Evolutionary conservation across 2,113 vertebrate species (phyloP).

Genomic region (Ammospiza nelsoni): DNA sequence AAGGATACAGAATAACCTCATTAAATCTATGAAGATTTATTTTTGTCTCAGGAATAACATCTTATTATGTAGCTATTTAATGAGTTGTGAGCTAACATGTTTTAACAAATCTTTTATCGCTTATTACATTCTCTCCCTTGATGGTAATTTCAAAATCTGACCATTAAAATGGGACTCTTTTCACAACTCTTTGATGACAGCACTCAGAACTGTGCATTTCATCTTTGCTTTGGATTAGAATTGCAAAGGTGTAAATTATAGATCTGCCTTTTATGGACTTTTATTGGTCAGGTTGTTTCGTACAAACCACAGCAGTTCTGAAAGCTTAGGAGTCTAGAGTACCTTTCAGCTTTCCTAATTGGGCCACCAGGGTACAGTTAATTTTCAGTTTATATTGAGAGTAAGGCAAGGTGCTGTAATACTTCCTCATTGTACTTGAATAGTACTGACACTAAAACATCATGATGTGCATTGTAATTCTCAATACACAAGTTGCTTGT

Average conservation of each 20-base stretch:
- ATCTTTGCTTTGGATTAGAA: slow-evolving; percentile 42
- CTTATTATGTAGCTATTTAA: slow-evolving; percentile 30
- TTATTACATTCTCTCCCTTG: slow-evolving; percentile 23
- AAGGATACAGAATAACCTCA: neutral
- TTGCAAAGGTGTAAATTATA: slow-evolving; percentile 56
- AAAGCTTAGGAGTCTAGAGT: slow-evolving; percentile 3
- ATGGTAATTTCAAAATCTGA: slow-evolving; percentile 51
- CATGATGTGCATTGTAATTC: neutral
- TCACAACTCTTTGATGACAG: slow-evolving; percentile 30
- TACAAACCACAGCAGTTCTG: neutral
- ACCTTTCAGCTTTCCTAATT: slow-evolving; percentile 64
- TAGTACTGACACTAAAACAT: neutral
- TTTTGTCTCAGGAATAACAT: slow-evolving; percentile 23
- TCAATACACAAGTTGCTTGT: neutral
- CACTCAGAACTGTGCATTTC: slow-evolving; percentile 42
- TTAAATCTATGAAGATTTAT: neutral
- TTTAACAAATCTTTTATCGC: slow-evolving; percentile 41
- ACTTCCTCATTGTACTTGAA: neutral
- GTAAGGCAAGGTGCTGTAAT: neutral
- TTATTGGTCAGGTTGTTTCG: slow-evolving; percentile 58
- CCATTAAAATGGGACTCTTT: slow-evolving; percentile 45
- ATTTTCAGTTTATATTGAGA: slow-evolving; percentile 66
- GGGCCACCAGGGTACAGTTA: slow-evolving; percentile 49
- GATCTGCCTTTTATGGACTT: slow-evolving; percentile 58
- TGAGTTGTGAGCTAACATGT: slow-evolving; percentile 41